These are phyloP conservation scores for Caenorhabditis drosophilae DNA, from an alignment of 2,888 invertebrate genomes.

Conservation along the genomic window DNA sequence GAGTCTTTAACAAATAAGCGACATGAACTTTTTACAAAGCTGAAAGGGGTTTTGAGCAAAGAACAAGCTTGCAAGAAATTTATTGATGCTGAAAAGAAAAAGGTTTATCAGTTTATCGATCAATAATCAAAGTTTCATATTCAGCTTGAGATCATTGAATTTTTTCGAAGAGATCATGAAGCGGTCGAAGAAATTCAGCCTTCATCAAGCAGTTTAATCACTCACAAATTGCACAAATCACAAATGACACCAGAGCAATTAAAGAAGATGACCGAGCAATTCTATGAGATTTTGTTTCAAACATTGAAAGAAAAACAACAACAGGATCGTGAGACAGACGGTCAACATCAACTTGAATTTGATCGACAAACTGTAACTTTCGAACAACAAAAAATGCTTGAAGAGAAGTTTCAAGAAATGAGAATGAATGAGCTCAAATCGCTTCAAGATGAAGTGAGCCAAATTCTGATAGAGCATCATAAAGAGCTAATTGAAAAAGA, in stretches of 20 bases:
- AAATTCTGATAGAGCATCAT: no score
- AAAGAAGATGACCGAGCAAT: not conserved
- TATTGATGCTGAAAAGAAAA: conserved; percentile 2
- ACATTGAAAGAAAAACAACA: not conserved
- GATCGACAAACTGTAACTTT: not conserved
- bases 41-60: not conserved
- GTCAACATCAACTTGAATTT: not conserved
- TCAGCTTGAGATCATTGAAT: not conserved
- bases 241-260: not conserved
- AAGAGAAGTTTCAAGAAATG: no score
- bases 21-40: not conserved
- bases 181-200: not conserved
- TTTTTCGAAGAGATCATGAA: not conserved
- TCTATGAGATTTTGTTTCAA: not conserved
- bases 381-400: no score
- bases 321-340: not conserved
- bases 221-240: no score
- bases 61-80: not conserved
- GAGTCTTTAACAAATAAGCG: not conserved
- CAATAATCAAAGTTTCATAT: not conserved
- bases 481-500: no score
- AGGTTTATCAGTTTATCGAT: not conserved
- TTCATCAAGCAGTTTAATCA: not conserved
- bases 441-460: no score
- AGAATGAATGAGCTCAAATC: no score